Conservation (phyloP, 2,888 invertebrate species). For the Rhingia campestris region DNA sequence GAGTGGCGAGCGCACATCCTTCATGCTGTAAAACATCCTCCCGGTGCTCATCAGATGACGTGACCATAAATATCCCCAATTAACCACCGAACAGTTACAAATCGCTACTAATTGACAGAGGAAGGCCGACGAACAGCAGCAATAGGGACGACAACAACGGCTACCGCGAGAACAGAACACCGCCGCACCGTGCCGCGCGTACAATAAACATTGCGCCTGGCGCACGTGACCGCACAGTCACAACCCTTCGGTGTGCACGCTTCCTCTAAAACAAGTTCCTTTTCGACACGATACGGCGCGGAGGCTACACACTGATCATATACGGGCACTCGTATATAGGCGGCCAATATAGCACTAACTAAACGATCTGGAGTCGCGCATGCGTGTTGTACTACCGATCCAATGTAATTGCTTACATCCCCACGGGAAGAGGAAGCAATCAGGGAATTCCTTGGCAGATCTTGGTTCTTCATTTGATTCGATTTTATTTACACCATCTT, state of each 20-base stretch:
- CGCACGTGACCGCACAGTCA: conserved; percentile 43
- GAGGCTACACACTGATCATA: background rate
- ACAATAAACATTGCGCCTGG: conserved; percentile 47
- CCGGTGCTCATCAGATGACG: conserved; percentile 36
- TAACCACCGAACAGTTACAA: conserved; percentile 77
- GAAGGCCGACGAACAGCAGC: conserved; percentile 45
- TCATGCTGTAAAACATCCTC: conserved; percentile 60
- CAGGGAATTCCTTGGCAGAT: conserved; percentile 49
- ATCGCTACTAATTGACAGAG: conserved; percentile 80
- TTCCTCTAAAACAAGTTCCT: conserved; percentile 74
- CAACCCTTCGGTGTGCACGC: conserved; percentile 27
- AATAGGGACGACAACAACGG: conserved; percentile 27
- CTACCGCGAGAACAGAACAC: background rate
- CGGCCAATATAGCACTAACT: conserved; percentile 65
- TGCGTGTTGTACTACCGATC: conserved; percentile 34
- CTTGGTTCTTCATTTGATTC: conserved; percentile 24
- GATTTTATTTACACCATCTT: conserved; percentile 51
- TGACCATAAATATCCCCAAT: conserved; percentile 73
- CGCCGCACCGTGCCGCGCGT: background rate
- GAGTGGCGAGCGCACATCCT: conserved; percentile 45
- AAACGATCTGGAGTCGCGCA: conserved; percentile 37
- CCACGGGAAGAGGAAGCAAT: conserved; percentile 75
- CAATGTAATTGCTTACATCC: conserved; percentile 72
- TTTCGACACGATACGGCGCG: conserved; percentile 10
- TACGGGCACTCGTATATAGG: background rate